Evolutionary conservation across 2,113 vertebrate species (phyloP).

Genomic region (Muntiacus reevesi): DNA sequence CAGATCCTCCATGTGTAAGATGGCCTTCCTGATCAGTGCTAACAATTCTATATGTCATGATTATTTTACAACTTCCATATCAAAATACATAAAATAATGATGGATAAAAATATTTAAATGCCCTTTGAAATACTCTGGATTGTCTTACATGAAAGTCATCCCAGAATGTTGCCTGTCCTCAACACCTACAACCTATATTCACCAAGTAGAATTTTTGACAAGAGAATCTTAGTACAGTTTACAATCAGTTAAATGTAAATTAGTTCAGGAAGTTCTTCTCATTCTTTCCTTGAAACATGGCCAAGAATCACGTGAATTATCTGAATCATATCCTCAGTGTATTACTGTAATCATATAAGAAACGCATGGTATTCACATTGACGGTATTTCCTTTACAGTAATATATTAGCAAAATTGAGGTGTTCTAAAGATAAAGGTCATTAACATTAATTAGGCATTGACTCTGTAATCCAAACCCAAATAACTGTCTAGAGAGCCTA

Average conservation of each 20-base stretch:
- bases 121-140: neutral
- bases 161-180: neutral
- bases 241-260: slow-evolving; percentile 6
- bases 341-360: neutral
- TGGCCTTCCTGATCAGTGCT: neutral
- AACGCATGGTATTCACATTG: neutral
- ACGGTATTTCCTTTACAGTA: neutral
- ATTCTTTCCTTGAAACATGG: neutral
- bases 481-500: neutral
- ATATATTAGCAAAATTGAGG: neutral
- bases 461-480: neutral
- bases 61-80: neutral
- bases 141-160: neutral
- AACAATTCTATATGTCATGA: neutral
- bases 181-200: neutral
- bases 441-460: neutral
- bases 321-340: neutral
- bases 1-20: neutral
- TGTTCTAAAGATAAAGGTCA: neutral
- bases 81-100: neutral
- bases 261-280: neutral
- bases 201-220: neutral
- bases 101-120: neutral
- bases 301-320: neutral
- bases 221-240: neutral